Evolutionary conservation across 2,797 vertebrate species (phyloP), one percentile per base, ranked within the genome.

Genomic region (Phataginus tetradactyla): DNA sequence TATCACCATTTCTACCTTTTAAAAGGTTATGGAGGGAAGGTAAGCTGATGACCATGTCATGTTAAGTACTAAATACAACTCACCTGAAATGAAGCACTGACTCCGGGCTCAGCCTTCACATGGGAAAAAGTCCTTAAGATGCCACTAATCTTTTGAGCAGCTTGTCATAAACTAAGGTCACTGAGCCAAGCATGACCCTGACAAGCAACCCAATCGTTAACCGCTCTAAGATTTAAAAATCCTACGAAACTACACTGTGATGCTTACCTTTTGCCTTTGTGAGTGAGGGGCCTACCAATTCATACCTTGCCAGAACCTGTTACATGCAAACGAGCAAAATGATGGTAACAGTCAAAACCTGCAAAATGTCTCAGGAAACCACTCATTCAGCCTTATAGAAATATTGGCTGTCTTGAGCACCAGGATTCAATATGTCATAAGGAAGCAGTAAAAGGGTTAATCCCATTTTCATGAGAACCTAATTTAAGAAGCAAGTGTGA

Each of bases 141-240:
- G 25, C 27, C 69, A 66, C 83, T 59, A 27, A 87, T 71, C 83
- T 90, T 84, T 72, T 61, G 63, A 86, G 37, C 55, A 71, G 34
- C 79, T 79, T 95, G 57, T 88, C 74, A 83, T 71, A 90, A 71
- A 55, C 53, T n/a, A 18, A 85, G 45, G 45, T 79, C 89, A 83
- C 45, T 3, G 64, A 90, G 57, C 39, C 51, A 83, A 10, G 21
- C 45, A 0, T 5, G 57, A 78, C 64, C 61, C 29, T 49, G 63
- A 68, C 45, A 37, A 80, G 91, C 18, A 63, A 80, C 15, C 32
- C 34, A 53, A 55, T 4, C 83, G 66, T 57, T n/a, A n/a, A 64
- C 18, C 20, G 23, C 34, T 51, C 72, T 51, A 85, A 55, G 11
- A 77, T 14, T 79, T 14, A 39, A 11, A 45, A 11, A 45, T 11